These are phyloP conservation scores for Ploceus nigricollis DNA, from an alignment of 2,113 vertebrate species.

Conservation along the genomic window DNA sequence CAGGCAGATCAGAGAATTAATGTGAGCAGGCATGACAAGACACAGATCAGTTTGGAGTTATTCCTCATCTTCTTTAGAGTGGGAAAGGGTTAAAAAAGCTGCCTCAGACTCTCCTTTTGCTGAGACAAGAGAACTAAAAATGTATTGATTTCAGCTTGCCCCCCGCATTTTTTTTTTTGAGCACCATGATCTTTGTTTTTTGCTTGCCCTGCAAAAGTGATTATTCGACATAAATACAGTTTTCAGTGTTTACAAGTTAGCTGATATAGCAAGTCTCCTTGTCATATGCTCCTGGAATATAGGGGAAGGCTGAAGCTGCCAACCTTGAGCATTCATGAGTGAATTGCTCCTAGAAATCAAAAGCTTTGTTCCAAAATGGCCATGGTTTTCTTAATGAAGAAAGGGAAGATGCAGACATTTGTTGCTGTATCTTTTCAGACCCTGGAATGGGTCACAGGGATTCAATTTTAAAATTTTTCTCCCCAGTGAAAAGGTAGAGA, in stretches of 20 bases:
- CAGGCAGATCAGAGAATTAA: not conserved
- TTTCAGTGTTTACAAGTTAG: constrained; percentile 58
- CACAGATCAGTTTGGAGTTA: not conserved
- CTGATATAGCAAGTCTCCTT: constrained; percentile 49
- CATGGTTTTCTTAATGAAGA: not conserved
- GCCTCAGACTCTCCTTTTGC: constrained; percentile 14
- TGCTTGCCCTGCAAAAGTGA: constrained; percentile 45
- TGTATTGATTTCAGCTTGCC: constrained; percentile 29
- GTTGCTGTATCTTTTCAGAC: not conserved
- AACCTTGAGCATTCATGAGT: not conserved
- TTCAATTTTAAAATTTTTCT: not conserved
- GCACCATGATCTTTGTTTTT: constrained; percentile 8
- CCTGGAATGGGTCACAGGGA: not conserved
- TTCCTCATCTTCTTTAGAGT: not conserved
- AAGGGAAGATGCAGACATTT: not conserved
- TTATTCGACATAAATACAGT: constrained; percentile 62
- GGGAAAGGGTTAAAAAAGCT: constrained; percentile 33
- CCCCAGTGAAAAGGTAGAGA: not conserved
- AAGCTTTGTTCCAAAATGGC: not conserved
- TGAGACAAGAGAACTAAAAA: constrained; percentile 41
- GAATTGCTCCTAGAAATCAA: not conserved
- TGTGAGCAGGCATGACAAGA: not conserved
- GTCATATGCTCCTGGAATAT: not conserved
- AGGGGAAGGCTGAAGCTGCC: not conserved
- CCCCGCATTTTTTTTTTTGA: not conserved